These are phyloP conservation scores for Euplagia quadripunctaria DNA, from an alignment of 2,888 invertebrate species.

Conservation along the genomic window DNA sequence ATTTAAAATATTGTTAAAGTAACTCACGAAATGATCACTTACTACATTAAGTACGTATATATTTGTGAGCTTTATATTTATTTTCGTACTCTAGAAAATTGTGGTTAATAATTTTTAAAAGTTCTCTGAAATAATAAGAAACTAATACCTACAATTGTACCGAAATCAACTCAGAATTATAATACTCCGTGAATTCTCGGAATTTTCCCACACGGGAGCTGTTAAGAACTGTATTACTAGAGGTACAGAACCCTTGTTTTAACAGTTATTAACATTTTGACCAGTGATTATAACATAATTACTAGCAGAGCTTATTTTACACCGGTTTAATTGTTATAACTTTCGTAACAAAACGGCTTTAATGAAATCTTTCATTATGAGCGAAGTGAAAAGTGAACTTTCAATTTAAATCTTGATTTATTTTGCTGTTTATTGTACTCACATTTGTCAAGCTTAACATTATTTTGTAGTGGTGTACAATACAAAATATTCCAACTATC, in stretches of 20 bases:
- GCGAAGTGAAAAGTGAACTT: slow-evolving; percentile 25
- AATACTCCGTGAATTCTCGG: slow-evolving; percentile 41
- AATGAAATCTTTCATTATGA: slow-evolving; percentile 45
- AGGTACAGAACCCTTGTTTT: slow-evolving; percentile 51
- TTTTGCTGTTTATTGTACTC: slow-evolving; percentile 9
- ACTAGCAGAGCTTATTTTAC: slow-evolving; percentile 50
- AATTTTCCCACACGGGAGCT: slow-evolving; percentile 50
- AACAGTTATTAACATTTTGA: slow-evolving; percentile 56
- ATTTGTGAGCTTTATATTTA: not conserved
- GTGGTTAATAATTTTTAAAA: slow-evolving; percentile 9
- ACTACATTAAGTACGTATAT: too few species aligned
- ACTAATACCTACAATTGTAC: slow-evolving; percentile 18
- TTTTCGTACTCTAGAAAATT: slow-evolving; percentile 10
- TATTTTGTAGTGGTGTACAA: not conserved
- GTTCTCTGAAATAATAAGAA: slow-evolving; percentile 30
- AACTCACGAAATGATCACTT: too few species aligned
- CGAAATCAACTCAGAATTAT: slow-evolving; percentile 38
- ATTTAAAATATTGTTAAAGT: too few species aligned
- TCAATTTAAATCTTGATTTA: slow-evolving; percentile 28
- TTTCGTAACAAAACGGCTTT: slow-evolving; percentile 49
- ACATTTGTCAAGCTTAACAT: not conserved
- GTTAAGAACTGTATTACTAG: slow-evolving; percentile 44
- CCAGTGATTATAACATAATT: slow-evolving; percentile 57
- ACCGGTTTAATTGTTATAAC: slow-evolving; percentile 54
- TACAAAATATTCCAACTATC: too few species aligned